Conservation (phyloP, 2,113 vertebrate species). For the Arenaria interpres region DNA sequence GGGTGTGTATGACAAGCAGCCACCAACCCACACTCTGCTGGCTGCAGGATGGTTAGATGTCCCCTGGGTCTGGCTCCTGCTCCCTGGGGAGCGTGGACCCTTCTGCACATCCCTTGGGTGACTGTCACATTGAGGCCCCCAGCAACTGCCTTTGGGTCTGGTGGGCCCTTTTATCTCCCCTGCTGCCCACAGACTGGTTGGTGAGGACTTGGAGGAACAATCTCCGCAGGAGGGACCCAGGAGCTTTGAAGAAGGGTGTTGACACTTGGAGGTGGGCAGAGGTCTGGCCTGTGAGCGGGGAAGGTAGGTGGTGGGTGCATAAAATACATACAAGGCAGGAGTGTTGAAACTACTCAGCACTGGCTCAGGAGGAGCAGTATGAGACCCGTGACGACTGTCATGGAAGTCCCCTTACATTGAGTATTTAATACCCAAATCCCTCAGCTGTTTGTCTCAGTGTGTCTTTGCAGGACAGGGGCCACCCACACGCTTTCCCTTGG, state of each 20-base stretch:
- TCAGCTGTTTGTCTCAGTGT: background rate
- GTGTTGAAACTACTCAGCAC: background rate
- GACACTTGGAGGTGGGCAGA: background rate
- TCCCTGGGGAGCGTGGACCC: fast-evolving
- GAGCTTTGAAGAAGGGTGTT: background rate
- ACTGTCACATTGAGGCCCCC: background rate
- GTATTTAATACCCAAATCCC: background rate
- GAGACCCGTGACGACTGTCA: background rate
- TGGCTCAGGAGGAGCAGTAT: background rate
- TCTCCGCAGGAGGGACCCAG: background rate
- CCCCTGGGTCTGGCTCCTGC: background rate
- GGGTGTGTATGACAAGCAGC: background rate
- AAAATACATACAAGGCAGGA: background rate
- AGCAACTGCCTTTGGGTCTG: background rate
- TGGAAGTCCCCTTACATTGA: background rate
- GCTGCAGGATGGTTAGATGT: background rate
- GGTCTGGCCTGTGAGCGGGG: background rate
- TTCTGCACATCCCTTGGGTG: background rate
- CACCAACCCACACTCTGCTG: background rate
- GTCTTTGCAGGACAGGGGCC: background rate
- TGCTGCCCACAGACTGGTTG: background rate
- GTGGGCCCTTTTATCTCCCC: fast-evolving
- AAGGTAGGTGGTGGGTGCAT: background rate
- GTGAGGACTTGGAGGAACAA: background rate
- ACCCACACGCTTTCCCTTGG: background rate